phyloP scores from a whole-genome alignment of 2,797 vertebrate species.

The Vespertilio murinus region DNA sequence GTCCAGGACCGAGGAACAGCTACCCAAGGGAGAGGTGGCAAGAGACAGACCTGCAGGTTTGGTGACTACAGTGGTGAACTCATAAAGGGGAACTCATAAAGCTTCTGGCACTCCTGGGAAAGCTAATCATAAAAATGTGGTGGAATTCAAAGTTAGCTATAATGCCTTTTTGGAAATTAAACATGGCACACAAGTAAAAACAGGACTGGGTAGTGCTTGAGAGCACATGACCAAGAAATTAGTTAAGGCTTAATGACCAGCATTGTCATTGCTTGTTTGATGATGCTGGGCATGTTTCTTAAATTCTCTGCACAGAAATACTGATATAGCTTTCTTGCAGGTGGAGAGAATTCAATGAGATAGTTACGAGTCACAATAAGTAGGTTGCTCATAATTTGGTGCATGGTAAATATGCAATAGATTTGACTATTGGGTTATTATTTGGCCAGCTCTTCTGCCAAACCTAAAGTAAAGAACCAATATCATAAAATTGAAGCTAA shows the following conservation, averaged over 20 bases:
- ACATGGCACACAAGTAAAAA: neutral
- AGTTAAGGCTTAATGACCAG: neutral
- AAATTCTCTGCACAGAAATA: neutral
- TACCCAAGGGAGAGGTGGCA: rapidly evolving
- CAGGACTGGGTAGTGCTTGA: neutral
- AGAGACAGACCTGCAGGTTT: neutral
- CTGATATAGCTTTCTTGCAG: neutral
- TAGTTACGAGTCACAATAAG: neutral
- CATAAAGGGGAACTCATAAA: neutral
- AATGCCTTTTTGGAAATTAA: neutral
- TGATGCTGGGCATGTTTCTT: neutral
- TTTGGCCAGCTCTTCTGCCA: neutral
- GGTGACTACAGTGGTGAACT: neutral
- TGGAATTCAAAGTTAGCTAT: neutral
- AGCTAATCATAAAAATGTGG: neutral
- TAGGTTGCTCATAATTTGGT: neutral
- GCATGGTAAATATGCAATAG: neutral
- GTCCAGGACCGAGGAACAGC: neutral
- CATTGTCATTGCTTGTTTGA: neutral
- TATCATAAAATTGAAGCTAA: neutral
- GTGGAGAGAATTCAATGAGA: neutral
- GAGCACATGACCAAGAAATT: neutral
- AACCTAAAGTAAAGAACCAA: neutral
- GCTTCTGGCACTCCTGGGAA: neutral
- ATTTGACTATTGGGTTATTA: neutral